Conservation (phyloP, 2,113 vertebrate genomes). For the Fregetta grallaria region DNA sequence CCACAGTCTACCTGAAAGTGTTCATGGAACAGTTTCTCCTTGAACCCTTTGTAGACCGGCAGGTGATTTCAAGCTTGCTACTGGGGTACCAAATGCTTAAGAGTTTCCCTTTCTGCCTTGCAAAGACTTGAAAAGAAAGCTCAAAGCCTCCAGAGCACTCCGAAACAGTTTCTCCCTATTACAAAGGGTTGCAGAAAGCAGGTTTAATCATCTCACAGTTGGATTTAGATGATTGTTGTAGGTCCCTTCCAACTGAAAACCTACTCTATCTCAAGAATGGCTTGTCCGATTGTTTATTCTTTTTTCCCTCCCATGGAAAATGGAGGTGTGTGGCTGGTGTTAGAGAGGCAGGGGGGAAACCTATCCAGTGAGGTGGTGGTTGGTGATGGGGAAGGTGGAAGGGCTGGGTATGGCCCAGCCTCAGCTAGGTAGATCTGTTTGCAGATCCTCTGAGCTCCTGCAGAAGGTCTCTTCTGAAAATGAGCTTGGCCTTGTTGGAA, state of each 20-base stretch:
- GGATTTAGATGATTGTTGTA: background rate
- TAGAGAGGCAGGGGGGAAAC: accelerated
- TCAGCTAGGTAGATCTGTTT: background rate
- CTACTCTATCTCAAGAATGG: background rate
- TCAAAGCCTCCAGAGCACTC: background rate
- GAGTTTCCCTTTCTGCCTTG: background rate
- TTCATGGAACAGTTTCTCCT: background rate
- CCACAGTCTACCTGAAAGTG: background rate
- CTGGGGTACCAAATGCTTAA: background rate
- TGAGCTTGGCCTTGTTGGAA: background rate
- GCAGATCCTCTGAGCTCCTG: background rate
- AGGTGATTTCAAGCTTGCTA: background rate
- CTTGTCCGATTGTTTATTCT: background rate
- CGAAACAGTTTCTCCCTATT: background rate
- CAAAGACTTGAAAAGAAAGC: background rate
- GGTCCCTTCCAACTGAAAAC: background rate
- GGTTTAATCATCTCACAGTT: background rate
- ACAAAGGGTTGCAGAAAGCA: background rate
- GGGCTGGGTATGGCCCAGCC: background rate
- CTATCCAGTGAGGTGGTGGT: background rate
- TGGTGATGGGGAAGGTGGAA: background rate
- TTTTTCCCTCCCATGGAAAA: background rate
- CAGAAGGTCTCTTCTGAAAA: background rate
- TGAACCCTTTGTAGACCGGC: background rate
- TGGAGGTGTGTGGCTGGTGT: background rate